phyloP scores from a whole-genome alignment of 2,888 invertebrate genomes.

The Sepiola atlantica region DNA sequence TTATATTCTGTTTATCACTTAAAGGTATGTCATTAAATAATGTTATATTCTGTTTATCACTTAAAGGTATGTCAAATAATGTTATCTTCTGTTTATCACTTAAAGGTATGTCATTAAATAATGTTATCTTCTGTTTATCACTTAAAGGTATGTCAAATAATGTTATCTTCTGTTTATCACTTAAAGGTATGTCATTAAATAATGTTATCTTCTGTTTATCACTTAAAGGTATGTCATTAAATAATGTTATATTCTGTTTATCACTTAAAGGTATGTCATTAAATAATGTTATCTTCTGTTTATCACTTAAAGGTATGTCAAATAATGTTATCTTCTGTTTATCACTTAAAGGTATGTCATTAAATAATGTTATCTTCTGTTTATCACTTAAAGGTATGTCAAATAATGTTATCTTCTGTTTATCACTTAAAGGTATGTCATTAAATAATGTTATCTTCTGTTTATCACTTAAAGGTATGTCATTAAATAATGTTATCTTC shows the following conservation, averaged over 20 bases:
- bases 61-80: background rate
- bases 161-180: too few species aligned
- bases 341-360: background rate
- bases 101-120: background rate
- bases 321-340: background rate
- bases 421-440: background rate
- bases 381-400: background rate
- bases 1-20: background rate
- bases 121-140: too few species aligned
- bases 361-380: too few species aligned
- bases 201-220: too few species aligned
- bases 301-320: background rate
- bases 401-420: too few species aligned
- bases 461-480: background rate
- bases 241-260: too few species aligned
- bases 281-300: too few species aligned
- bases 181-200: background rate
- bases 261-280: background rate
- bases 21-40: background rate
- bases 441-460: too few species aligned
- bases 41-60: too few species aligned
- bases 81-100: background rate
- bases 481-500: too few species aligned
- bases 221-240: background rate
- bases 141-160: background rate